Conservation (phyloP, 2,113 vertebrate genomes). For the Erinaceus europaeus region DNA sequence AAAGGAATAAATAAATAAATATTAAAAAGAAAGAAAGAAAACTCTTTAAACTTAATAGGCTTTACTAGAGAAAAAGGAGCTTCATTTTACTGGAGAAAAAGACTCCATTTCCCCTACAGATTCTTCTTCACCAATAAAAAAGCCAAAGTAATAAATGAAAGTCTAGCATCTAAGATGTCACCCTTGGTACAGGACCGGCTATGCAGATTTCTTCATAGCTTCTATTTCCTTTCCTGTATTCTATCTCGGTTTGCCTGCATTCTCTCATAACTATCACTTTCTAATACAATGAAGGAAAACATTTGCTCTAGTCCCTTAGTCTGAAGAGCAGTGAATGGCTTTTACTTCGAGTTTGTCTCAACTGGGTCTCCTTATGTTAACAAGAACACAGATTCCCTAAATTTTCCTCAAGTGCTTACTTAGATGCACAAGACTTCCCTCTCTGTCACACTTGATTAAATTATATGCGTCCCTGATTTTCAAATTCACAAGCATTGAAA, state of each 20-base stretch:
- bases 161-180: background rate
- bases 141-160: background rate
- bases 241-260: background rate
- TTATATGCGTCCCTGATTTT: background rate
- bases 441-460: background rate
- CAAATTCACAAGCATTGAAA: background rate
- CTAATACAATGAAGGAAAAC: conserved; percentile 16
- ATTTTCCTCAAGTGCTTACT: background rate
- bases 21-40: too few relatives aligned
- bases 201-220: background rate
- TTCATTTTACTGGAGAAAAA: background rate
- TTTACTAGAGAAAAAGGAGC: background rate
- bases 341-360: too few relatives aligned
- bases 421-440: background rate
- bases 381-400: background rate
- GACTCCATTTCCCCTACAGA: too few relatives aligned
- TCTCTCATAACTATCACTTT: background rate
- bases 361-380: background rate
- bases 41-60: background rate
- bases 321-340: background rate
- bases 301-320: background rate
- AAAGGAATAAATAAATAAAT: too few relatives aligned
- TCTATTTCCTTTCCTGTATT: conserved; percentile 13
- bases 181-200: background rate
- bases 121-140: background rate